Evolutionary conservation across 2,888 invertebrate genomes (phyloP), one percentile per base, ranked within the genome.

Genomic region (Xestoiulus laeticollis): DNA sequence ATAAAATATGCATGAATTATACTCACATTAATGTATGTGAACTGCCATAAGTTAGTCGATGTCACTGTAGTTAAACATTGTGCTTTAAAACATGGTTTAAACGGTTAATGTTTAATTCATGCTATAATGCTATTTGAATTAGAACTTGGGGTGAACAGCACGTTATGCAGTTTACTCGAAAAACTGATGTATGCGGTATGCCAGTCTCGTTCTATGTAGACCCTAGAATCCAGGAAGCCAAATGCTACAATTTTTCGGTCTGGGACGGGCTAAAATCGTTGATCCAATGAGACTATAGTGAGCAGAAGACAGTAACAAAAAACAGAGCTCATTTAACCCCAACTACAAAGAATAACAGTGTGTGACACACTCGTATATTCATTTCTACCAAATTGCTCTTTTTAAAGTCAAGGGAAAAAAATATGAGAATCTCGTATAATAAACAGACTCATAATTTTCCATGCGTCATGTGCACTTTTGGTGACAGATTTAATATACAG

Each of bases 231-330:
- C 78, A 30, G 30, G 78, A 78, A 78, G 78, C 78, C 30, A 78
- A 78, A 78, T 78, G 4, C 16, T 30, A 78, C 14, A 1, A 30
- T 30, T 32, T 78, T 78, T 78, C 12, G 78, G 78, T 78, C 16
- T 26, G 78, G 78, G 78, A 78, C 78, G 78, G 78, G 30, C 78
- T 78, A 78, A 78, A 78, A 78, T 78, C 30, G 30, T 0, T 30
- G 78, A 78, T 78, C 78, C 78, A 78, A 78, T 78, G 78, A 78
- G 78, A 14, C 38, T 38, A 26, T 16, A 78, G 78, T 78, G 78
- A 30, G 26, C 78, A 30, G 78, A 78, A 78, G 78, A 78, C 78
- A 78, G 78, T 78, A 78, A 78, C 78, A 78, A 78, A 78, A 78
- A 78, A 78, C 78, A 78, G 78, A 78, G 30, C 38, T 38, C 38